Conservation (phyloP, 2,113 vertebrate species). For the Larimichthys polyactis region DNA sequence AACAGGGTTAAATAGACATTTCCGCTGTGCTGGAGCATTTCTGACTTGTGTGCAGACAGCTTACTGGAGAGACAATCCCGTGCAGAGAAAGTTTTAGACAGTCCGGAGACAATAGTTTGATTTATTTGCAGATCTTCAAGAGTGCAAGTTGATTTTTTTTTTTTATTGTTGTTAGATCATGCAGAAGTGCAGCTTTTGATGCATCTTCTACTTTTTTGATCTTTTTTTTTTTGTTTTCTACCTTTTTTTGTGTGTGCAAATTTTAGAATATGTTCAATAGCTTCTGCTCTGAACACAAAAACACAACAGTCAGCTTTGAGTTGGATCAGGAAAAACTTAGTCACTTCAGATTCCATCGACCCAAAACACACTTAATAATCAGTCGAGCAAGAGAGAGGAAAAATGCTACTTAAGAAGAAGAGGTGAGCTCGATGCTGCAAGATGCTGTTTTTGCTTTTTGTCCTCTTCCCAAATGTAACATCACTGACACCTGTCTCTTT, state of each 20-base stretch:
- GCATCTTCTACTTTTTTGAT: constrained; percentile 56
- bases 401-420: constrained; percentile 81
- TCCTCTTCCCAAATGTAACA: not conserved
- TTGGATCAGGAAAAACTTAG: constrained; percentile 70
- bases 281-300: constrained; percentile 71
- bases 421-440: constrained; percentile 61
- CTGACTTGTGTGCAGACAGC: constrained; percentile 46
- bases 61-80: constrained; percentile 31
- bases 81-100: constrained; percentile 31
- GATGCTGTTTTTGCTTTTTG: not conserved
- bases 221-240: constrained; percentile 29
- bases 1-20: constrained; percentile 80
- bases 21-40: constrained; percentile 65
- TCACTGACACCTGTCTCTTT: constrained; percentile 40
- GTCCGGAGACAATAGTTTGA: constrained; percentile 25
- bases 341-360: constrained; percentile 77
- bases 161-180: not conserved
- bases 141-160: constrained; percentile 41
- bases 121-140: constrained; percentile 26
- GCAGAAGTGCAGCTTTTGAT: constrained; percentile 62
- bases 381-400: constrained; percentile 68
- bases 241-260: constrained; percentile 25
- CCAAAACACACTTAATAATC: constrained; percentile 72
- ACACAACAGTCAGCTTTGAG: constrained; percentile 65
- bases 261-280: constrained; percentile 83